phyloP scores from a whole-genome alignment of 2,888 invertebrate species.

The Aproaerema taeniolella region DNA sequence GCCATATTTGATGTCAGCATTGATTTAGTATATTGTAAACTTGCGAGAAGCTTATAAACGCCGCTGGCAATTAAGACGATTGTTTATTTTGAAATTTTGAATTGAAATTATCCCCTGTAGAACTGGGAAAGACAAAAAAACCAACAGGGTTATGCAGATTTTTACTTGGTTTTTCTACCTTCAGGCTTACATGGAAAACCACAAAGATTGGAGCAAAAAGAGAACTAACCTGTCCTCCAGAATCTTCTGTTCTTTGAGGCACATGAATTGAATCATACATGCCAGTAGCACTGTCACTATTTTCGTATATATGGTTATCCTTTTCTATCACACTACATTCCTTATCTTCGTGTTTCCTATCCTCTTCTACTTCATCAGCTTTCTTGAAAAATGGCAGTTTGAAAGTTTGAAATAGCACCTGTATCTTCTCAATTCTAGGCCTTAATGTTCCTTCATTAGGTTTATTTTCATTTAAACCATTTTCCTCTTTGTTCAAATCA shows the following conservation, averaged over 20 bases:
- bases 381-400: constrained; percentile 60
- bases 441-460: constrained; percentile 27
- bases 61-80: no score
- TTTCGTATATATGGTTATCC: constrained; percentile 45
- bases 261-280: constrained; percentile 66
- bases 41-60: no score
- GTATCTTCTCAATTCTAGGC: constrained; percentile 57
- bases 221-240: constrained; percentile 20
- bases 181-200: no score
- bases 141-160: no score
- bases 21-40: no score
- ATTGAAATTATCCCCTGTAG: no score
- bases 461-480: constrained; percentile 14
- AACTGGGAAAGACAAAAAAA: no score
- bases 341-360: constrained; percentile 21
- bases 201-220: no score
- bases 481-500: constrained; percentile 36
- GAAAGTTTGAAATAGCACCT: constrained; percentile 58
- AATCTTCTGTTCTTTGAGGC: constrained; percentile 19
- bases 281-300: constrained; percentile 42
- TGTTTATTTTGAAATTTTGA: no score
- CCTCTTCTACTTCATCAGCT: constrained; percentile 33
- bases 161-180: no score
- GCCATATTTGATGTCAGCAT: no score
- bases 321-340: no score